Evolutionary conservation across 2,797 vertebrate species (phyloP).

Genomic region (Anabas testudineus): DNA sequence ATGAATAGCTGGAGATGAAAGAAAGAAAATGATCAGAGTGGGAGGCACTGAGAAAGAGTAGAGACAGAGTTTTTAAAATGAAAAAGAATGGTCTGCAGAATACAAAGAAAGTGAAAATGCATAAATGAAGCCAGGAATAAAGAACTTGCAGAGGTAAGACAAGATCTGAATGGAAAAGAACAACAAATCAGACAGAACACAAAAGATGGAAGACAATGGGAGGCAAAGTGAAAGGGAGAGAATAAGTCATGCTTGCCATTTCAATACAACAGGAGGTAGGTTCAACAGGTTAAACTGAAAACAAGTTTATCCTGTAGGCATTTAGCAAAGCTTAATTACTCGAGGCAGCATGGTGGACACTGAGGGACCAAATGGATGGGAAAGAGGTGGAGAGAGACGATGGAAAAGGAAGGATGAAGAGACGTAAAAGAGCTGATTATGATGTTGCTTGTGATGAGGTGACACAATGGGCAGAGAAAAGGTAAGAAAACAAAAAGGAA

Average conservation of each 20-base stretch:
- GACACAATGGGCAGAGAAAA: conserved; percentile 12
- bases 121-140: conserved; percentile 25
- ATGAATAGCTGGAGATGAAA: conserved; percentile 25
- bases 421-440: neutral
- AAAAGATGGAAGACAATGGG: conserved; percentile 9
- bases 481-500: neutral
- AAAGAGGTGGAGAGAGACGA: neutral
- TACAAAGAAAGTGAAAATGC: conserved; percentile 36
- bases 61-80: conserved; percentile 11
- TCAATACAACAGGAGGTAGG: conserved; percentile 34
- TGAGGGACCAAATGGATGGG: conserved; percentile 2
- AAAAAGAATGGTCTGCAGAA: conserved; percentile 26
- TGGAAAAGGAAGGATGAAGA: conserved; percentile 5
- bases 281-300: conserved; percentile 46
- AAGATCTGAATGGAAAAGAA: conserved; percentile 28
- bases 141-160: conserved; percentile 29
- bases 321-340: conserved; percentile 27
- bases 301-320: conserved; percentile 32
- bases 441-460: conserved; percentile 19
- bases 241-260: conserved; percentile 31
- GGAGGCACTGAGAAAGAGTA: neutral
- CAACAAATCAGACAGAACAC: conserved; percentile 25
- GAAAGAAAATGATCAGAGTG: conserved; percentile 18
- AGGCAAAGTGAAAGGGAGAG: conserved; percentile 11
- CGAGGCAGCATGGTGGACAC: conserved; percentile 6